These are phyloP conservation scores for Bombus impatiens DNA, from an alignment of 1,140 invertebrate species.

Conservation along the genomic window DNA sequence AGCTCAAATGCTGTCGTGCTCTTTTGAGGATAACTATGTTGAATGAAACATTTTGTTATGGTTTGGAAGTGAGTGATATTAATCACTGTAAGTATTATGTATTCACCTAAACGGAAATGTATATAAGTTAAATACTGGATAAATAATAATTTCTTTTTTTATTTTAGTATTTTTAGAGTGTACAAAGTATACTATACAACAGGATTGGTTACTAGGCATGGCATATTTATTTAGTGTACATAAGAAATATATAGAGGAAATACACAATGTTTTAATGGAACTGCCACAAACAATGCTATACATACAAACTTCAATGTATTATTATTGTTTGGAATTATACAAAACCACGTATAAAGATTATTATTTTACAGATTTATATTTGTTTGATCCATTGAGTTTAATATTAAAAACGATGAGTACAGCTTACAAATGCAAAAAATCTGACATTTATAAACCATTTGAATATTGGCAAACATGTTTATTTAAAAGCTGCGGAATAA, in stretches of 20 bases:
- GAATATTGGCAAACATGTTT: conserved; percentile 61
- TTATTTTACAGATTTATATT: conserved; percentile 62
- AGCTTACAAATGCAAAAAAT: conserved; percentile 51
- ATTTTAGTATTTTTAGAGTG: conserved; percentile 78
- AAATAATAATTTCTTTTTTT: conserved; percentile 34
- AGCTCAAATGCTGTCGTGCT: conserved; percentile 78
- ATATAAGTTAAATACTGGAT: conserved; percentile 7
- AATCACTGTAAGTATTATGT: conserved; percentile 73
- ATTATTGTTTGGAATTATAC: conserved; percentile 74
- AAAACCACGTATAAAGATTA: conserved; percentile 60
- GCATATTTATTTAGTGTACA: conserved; percentile 76
- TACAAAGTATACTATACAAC: conserved; percentile 72
- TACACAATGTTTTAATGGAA: conserved; percentile 70
- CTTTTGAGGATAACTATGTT: conserved; percentile 78
- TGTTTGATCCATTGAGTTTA: conserved; percentile 73
- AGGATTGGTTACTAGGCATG: conserved; percentile 79
- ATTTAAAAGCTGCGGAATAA: conserved; percentile 19
- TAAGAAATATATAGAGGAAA: conserved; percentile 55
- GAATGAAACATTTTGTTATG: conserved; percentile 77
- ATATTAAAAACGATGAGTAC: conserved; percentile 65
- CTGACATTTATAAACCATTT: conserved; percentile 58
- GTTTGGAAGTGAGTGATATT: conserved; percentile 76
- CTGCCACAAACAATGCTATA: conserved; percentile 72
- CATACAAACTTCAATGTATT: conserved; percentile 76
- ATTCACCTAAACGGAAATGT: not conserved